Base-by-base conservation (phyloP, 1,140 invertebrate genomes). In the Pseudomyrmex dendroicus region DNA sequence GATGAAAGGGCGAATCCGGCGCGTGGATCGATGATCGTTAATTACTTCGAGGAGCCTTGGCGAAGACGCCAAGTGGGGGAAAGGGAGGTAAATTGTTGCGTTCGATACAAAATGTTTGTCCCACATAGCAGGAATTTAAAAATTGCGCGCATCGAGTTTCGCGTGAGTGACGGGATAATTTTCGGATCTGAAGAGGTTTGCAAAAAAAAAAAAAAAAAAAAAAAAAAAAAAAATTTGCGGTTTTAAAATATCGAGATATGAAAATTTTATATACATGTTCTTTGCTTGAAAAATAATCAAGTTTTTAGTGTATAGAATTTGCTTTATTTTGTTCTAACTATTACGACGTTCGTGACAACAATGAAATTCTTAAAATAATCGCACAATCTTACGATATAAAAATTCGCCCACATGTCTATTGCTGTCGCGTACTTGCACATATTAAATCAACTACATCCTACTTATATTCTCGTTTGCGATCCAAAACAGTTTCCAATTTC, bases 21-120 rank as follows among this genome's bases (percentile, higher is more conserved):
- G 46, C 64, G 20, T 57, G 54, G 64, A 63, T 85, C 72, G 63
- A 64, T 59, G 73, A 57, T 77, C 82, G 74, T 78, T 73, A 74
- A 86, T 74, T 72, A 77, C 54, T 46, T 17, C 17, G 57, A 3
- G 13, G 22, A 83, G 44, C 52, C 61, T 73, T 63, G 59, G 15
- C 57, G 13, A 17, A 7, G 17, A 56, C 5, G 46, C 9, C 57
- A 59, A 35, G 35, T 35, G 0, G 0, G 4, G 35, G 5, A 35
- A 5, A 0, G 67, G 20, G 5, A 35, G 17, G 50, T 78, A 67
- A 61, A 57, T 73, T 13, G 73, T 66, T 64, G 25, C 10, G 12
- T 12, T 10, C 2, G 48, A 52, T 46, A 64, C 54, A 20, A 59
- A 59, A 67, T n/a, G 50, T 77, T 74, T 46, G 25, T 64, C 25